Conservation (phyloP, 2,888 invertebrate species). For the Schrankia costaestrigalis region DNA sequence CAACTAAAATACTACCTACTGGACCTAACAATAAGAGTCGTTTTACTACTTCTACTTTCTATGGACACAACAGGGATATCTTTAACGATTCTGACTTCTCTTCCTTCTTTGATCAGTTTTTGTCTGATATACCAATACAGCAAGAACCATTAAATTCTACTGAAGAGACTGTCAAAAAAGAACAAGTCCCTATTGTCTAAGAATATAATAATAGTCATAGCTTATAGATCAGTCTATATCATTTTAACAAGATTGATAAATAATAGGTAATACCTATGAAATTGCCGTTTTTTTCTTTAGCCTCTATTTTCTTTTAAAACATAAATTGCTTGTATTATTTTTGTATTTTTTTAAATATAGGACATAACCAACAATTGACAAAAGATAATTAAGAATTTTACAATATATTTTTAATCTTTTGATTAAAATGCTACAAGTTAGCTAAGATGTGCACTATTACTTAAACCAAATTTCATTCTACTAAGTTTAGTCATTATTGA, state of each 20-base stretch:
- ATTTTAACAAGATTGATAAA: too few relatives aligned
- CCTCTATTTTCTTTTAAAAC: too few relatives aligned
- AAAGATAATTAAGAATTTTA: too few relatives aligned
- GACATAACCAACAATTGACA: too few relatives aligned
- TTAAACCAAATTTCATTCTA: too few relatives aligned
- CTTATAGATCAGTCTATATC: background rate
- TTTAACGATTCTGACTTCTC: conserved; percentile 18
- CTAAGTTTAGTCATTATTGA: too few relatives aligned
- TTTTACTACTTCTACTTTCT: conserved; percentile 3
- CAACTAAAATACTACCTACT: conserved; percentile 16
- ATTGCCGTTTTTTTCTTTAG: background rate
- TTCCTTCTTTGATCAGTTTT: conserved; percentile 32
- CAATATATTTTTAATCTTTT: too few relatives aligned
- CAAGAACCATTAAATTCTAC: background rate
- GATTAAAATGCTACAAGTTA: too few relatives aligned
- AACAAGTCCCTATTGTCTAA: too few relatives aligned
- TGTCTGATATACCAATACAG: conserved; percentile 9
- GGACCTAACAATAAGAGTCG: conserved; percentile 14
- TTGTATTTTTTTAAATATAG: too few relatives aligned
- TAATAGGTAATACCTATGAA: background rate
- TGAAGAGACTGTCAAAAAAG: background rate
- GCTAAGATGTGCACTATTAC: too few relatives aligned
- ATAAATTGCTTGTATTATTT: too few relatives aligned
- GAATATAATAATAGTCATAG: background rate
- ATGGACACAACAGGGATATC: conserved; percentile 7